Percentiles rank a stretch among this genome's conserved stretches.
Conservation (phyloP, 2,888 invertebrate species). For the Drosophila multiciliata region DNA sequence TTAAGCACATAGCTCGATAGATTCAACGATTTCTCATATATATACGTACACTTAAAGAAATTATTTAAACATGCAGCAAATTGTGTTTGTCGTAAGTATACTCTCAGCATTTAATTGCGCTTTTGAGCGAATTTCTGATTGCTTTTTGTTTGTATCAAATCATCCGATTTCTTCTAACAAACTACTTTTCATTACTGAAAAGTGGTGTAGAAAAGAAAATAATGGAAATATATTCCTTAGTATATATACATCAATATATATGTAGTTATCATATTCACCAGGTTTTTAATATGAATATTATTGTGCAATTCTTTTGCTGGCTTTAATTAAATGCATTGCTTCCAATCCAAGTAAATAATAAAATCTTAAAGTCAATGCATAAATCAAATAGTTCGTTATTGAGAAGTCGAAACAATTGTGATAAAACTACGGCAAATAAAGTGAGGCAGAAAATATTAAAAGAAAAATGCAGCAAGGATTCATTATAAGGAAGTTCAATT, state of each 20-base stretch:
- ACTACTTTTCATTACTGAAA: neutral
- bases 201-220: neutral
- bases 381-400: neutral
- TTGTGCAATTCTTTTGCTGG: neutral
- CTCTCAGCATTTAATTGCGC: conserved; percentile 64
- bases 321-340: neutral
- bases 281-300: neutral
- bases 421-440: neutral
- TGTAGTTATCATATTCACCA: neutral
- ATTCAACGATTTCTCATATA: conserved; percentile 8
- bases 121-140: conserved; percentile 15
- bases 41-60: conserved; percentile 7
- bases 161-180: neutral
- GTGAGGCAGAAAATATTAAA: neutral
- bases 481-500: neutral
- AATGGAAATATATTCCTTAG: neutral
- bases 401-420: neutral
- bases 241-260: neutral
- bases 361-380: neutral
- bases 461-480: neutral
- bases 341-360: neutral
- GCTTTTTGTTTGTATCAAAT: neutral
- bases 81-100: conserved; percentile 45
- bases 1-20: conserved; percentile 49
- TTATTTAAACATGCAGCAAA: conserved; percentile 28